These are phyloP conservation scores for Nematostella vectensis DNA, from an alignment of 92 coral and sea anemone genomes.

Conservation along the genomic window DNA sequence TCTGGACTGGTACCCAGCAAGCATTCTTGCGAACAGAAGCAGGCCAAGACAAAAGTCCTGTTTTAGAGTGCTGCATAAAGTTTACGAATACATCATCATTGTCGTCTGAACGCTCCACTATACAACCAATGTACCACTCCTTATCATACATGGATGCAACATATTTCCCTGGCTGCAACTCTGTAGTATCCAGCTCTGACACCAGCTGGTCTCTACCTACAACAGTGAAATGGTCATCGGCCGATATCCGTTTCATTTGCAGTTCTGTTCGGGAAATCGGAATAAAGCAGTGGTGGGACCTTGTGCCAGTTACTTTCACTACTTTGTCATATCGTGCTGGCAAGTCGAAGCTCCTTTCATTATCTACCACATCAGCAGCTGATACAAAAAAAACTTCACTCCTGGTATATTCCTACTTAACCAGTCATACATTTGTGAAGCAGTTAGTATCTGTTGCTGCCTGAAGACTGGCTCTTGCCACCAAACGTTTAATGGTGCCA, in stretches of 20 bases:
- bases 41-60: too few species aligned
- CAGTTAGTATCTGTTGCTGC: conserved; percentile 1
- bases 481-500: conserved; percentile 20
- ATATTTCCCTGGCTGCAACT: conserved; percentile 9
- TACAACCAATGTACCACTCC: background rate
- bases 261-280: conserved; percentile 4
- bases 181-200: background rate
- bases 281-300: conserved; percentile 12
- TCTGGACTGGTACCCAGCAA: conserved; percentile 8
- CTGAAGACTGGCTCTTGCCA: conserved; percentile 13
- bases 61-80: too few species aligned
- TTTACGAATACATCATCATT: background rate
- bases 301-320: conserved; percentile 5
- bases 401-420: conserved; percentile 9
- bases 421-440: conserved; percentile 7
- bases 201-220: background rate
- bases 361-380: conserved; percentile 2
- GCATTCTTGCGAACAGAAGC: conserved; percentile 2
- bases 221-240: conserved; percentile 11
- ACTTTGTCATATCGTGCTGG: background rate
- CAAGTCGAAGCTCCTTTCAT: background rate
- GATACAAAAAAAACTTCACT: conserved; percentile 6
- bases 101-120: background rate
- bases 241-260: conserved; percentile 5
- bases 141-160: background rate